Percentiles rank a stretch among this genome's conserved stretches.
Conservation (phyloP, 2,888 invertebrate genomes). For the Cacoxenus indagator region DNA sequence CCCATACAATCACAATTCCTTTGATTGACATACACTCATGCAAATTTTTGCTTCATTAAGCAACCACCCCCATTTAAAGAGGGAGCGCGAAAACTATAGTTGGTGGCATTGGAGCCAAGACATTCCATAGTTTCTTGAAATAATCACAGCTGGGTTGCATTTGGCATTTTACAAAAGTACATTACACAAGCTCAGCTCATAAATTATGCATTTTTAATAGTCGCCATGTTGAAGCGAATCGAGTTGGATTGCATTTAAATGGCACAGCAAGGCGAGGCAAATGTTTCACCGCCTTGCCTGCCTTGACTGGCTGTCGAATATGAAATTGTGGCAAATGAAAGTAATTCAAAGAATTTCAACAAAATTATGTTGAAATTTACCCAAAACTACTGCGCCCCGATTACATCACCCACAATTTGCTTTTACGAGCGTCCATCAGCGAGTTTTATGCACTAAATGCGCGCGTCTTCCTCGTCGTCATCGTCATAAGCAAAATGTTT, state of each 20-base stretch:
- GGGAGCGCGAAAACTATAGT: too few relatives aligned
- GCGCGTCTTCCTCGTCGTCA: neutral
- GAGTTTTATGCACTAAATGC: constrained; percentile 6
- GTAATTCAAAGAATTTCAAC: neutral
- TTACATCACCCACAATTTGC: neutral
- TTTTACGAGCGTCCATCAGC: constrained; percentile 13
- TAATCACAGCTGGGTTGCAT: constrained; percentile 2
- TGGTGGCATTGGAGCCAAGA: too few relatives aligned
- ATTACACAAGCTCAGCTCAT: constrained; percentile 9
- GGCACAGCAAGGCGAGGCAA: neutral
- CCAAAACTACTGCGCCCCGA: neutral
- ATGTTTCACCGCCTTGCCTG: neutral
- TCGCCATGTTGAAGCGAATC: neutral
- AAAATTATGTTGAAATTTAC: neutral
- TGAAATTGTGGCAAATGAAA: constrained; percentile 7
- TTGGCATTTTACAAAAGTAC: constrained; percentile 16
- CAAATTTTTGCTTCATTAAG: neutral
- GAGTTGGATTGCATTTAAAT: neutral
- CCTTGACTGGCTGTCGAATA: neutral
- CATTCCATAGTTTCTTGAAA: neutral
- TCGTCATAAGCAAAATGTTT: constrained; percentile 8
- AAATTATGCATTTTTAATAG: constrained; percentile 16
- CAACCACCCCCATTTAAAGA: neutral
- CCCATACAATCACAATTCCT: neutral
- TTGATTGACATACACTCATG: neutral